Evolutionary conservation across 2,797 vertebrate genomes (phyloP).

Genomic region (Neomorphus geoffroyi): DNA sequence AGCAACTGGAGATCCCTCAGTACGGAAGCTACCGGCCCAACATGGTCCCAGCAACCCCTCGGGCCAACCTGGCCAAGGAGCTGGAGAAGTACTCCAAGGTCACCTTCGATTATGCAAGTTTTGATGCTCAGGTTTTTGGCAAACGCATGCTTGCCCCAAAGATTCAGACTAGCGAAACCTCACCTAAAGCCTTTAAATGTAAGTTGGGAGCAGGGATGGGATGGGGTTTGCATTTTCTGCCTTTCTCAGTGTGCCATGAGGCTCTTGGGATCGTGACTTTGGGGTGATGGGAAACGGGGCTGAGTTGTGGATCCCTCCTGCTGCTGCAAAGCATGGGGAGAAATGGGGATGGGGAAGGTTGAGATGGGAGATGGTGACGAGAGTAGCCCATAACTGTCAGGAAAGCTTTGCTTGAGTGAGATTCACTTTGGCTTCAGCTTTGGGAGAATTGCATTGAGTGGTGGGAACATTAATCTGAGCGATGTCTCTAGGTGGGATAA

Average conservation of each 20-base stretch:
- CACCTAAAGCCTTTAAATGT: slow-evolving; percentile 99
- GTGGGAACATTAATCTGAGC: background rate
- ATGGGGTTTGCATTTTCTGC: background rate
- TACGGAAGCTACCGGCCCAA: slow-evolving; percentile 92
- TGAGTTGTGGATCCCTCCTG: background rate
- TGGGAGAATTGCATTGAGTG: background rate
- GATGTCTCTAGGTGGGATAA: background rate
- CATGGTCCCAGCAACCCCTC: slow-evolving; percentile 88
- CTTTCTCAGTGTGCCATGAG: background rate
- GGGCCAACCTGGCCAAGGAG: slow-evolving; percentile 96
- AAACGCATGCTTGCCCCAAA: slow-evolving; percentile 98
- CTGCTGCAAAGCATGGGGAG: background rate
- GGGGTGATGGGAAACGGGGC: background rate
- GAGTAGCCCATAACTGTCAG: background rate
- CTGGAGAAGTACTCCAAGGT: slow-evolving; percentile 99
- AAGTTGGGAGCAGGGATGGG: slow-evolving; percentile 73
- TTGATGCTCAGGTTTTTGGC: slow-evolving; percentile 98
- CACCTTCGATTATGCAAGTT: slow-evolving; percentile 99
- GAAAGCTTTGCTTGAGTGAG: background rate
- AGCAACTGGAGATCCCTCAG: slow-evolving; percentile 94
- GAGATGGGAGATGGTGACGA: background rate
- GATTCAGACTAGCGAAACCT: slow-evolving; percentile 96
- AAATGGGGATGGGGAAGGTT: background rate
- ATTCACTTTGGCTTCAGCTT: background rate
- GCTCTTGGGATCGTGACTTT: background rate